Percentiles rank a stretch among this genome's conserved stretches.
These are phyloP conservation scores for Gandaritis pyraliata DNA, from an alignment of 2,888 invertebrate genomes.

Conservation along the genomic window DNA sequence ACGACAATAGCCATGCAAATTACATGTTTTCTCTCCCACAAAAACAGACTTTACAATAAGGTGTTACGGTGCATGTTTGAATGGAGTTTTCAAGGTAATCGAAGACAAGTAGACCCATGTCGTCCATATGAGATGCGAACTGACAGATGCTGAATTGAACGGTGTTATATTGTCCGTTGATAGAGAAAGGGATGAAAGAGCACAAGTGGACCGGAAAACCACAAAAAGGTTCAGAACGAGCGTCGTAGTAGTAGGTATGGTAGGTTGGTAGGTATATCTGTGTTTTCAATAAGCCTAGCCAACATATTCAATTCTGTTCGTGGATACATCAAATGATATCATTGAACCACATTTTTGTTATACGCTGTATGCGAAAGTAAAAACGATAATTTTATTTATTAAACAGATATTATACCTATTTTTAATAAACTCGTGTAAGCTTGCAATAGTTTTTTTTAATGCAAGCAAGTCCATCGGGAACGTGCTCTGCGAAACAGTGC, in stretches of 20 bases:
- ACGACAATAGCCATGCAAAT: constrained; percentile 56
- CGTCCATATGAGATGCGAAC: constrained; percentile 46
- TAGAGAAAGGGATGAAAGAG: constrained; percentile 39
- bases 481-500: no score
- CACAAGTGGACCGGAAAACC: constrained; percentile 28
- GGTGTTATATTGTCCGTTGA: constrained; percentile 45
- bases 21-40: constrained; percentile 36
- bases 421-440: no score
- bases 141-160: constrained; percentile 52
- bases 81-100: constrained; percentile 19
- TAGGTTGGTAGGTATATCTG: background rate
- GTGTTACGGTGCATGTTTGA: constrained; percentile 30
- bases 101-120: constrained; percentile 45
- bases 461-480: no score
- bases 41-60: constrained; percentile 30
- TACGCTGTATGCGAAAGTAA: no score
- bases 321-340: no score
- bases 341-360: no score
- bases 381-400: no score
- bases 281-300: constrained; percentile 8
- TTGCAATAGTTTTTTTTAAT: no score
- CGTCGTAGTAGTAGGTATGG: background rate
- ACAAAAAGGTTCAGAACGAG: constrained; percentile 22
- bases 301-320: background rate
- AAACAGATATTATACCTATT: no score